Evolutionary conservation across 2,888 invertebrate species (phyloP), one percentile per base, ranked within the genome.

Genomic region (Dichetophora obliterata): DNA sequence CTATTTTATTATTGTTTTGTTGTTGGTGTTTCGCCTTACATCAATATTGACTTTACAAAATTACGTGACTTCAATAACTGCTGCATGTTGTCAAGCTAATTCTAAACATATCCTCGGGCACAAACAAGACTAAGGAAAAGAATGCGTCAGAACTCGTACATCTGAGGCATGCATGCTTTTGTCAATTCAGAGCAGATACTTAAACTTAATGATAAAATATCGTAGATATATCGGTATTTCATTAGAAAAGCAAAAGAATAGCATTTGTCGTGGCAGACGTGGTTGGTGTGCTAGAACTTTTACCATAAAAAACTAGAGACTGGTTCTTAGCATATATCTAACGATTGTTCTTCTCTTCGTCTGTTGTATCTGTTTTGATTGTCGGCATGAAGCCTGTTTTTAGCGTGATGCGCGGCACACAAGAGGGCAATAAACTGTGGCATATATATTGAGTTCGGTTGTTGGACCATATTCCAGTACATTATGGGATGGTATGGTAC

Each of bases 381-480:
- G 34, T 66, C 50, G 11, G 14, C 52, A 63, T 48, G 22, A 57
- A 75, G 69, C 75, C 61, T 54, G 74, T 63, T 74, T 72, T 65
- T 19, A 22, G 22, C 31, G 52, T 34, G 22, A 68, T 52, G 34
- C 27, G 19, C 54, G 14, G 70, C 31, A 31, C 77, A 76, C 80
- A 78, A 81, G 82, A 84, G 87, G 87, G 81, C 86, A 85, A 84
- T 86, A 82, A 87, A 86, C 86, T 84, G 81, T 77, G 54, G 78
- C 78, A 79, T 78, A 77, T 80, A 27, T 27, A 50, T 31, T 43
- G 24, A 22, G 22, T n/a, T 24, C 31, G 31, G 31, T 31, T 5
- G 57, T 19, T 65, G 37, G 34, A 11, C 43, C 14, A 66, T 48
- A 48, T 22, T 2, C n/a, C 9, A 22, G 48, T 16, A 68, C 22